Base-by-base conservation (phyloP, 2,888 invertebrate genomes). In the Polyommatus iphigenia region DNA sequence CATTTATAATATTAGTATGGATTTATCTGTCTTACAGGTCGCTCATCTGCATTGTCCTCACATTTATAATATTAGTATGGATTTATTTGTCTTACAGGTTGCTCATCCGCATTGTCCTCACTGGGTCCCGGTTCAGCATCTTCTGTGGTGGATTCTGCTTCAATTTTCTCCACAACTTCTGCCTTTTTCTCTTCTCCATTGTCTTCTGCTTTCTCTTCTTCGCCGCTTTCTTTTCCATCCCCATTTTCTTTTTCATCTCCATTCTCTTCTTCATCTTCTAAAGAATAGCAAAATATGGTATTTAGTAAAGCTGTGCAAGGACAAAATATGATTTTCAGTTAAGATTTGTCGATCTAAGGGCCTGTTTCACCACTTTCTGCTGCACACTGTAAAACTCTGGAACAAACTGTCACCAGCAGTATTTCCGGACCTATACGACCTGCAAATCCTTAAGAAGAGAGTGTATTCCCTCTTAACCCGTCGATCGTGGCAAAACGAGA, bases 121-220 rank as follows among this genome's bases (percentile, higher is more conserved):
- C 81, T 81, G 13, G 78, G 78, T 1, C 54, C 80, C 6, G 80
- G 79, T 36, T 89, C 89, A 5, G 88, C 90, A 71, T 88, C 90
- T 73, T 87, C 88, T 6, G 88, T 88, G 1, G 90, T 90, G 10
- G 91, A 89, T 79, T 89, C 87, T 0, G 87, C 85, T 82, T 88
- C 89, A 81, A 57, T 80, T 76, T 93, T 81, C 46, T 83, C 82
- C 3, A 81, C 81, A 71, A 79, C 78, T 32, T 80, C 82, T 8
- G 81, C 82, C 6, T 80, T 80, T 77, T 83, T 80, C 77, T 82
- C 82, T 3, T 86, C 91, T 18, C 95, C 95, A 15, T 92, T 95
- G 80, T 95, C 96, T 10, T 97, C 96, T 77, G 79, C 81, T 41
- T 86, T 86, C 7, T 79, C 86, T 72, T 86, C 86, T 79, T 88